Conservation (phyloP, 2,888 invertebrate genomes). For the Liopterus haemorrhoidalis region DNA sequence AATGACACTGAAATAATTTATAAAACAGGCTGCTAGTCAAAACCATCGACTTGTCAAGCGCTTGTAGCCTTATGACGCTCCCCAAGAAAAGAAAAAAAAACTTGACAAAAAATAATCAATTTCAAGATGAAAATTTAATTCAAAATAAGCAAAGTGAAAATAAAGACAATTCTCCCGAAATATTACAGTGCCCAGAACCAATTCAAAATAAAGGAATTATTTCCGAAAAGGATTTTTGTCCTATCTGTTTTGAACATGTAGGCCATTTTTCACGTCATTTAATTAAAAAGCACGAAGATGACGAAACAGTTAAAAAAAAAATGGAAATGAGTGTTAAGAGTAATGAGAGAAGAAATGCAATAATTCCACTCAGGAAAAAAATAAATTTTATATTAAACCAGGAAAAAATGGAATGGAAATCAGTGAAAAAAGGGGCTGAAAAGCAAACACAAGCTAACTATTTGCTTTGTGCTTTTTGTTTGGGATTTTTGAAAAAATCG, state of each 20-base stretch:
- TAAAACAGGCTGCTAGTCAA: no score
- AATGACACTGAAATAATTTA: no score
- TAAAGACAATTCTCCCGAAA: no score
- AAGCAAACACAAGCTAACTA: constrained; percentile 19
- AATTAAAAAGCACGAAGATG: constrained; percentile 21
- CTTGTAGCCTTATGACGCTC: no score
- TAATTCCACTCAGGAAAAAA: constrained; percentile 22
- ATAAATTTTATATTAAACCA: constrained; percentile 23
- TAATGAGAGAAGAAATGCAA: constrained; percentile 18
- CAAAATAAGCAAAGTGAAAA: no score
- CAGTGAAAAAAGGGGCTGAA: constrained; percentile 16
- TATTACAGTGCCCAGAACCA: no score
- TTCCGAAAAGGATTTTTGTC: constrained; percentile 25
- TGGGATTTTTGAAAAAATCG: constrained; percentile 25
- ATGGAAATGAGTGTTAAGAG: constrained; percentile 13
- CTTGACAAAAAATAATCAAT: no score
- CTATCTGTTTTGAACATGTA: constrained; percentile 23
- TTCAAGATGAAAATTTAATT: no score
- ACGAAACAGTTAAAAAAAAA: constrained; percentile 19
- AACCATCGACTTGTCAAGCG: no score
- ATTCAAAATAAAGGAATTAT: no score
- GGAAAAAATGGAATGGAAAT: constrained; percentile 23
- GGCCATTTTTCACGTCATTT: constrained; percentile 25
- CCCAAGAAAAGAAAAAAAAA: no score
- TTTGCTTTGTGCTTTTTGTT: constrained; percentile 25